Evolutionary conservation across 2,113 vertebrate genomes (phyloP).

Genomic region (Bos taurus): ARS-UCD2.0 NC_037346.1:33287501-33288000

Average conservation of each 20-base stretch:
- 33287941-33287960: background rate
- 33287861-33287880: background rate
- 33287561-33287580: background rate
- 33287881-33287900: background rate
- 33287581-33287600: background rate
- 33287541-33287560: background rate
- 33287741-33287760: background rate
- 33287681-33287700: background rate
- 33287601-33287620: background rate
- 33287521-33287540: background rate
- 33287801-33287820: background rate
- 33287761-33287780: background rate
- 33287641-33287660: background rate
- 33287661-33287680: background rate
- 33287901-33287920: background rate
- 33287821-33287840: background rate
- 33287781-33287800: background rate
- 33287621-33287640: background rate
- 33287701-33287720: background rate
- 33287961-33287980: background rate
- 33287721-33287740: background rate
- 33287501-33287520: background rate
- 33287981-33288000: background rate
- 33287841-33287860: fast-evolving
- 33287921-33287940: background rate